Base-by-base conservation (phyloP, 2,888 invertebrate species). In the Allolobophora icterica region DNA sequence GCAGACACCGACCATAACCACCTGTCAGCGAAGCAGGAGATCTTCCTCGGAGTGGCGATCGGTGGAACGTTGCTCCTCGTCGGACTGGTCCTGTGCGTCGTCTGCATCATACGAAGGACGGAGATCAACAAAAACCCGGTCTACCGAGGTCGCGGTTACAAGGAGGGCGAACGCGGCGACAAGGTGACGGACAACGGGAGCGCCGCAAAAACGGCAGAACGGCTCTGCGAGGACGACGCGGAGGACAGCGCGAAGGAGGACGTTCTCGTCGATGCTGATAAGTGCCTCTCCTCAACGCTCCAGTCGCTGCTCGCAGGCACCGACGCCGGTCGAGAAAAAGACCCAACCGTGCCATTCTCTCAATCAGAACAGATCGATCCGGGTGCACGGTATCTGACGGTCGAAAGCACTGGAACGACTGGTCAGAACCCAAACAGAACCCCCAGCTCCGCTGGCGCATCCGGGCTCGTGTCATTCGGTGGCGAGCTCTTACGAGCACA, bases 131-230 rank as follows among this genome's bases (percentile, higher is more conserved):
- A 87, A 11, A 35, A 87, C 35, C 87, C 34, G 84, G 24, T 24
- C 35, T 34, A 30, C 30, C 34, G 35, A 24, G 87, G 34, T 38
- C 34, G 38, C 87, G 38, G 87, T 17, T 38, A n/a, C 34, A 34
- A 38, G 87, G 38, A 87, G 34, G 87, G 87, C 33, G 84, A 84
- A 52, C 52, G 52, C 52, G 52, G 52, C 71, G n/a, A 71, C 71
- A 71, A 71, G 71, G 71, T 11, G 30, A 71, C 71, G 71, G 71
- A 71, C 71, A 71, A 71, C 11, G 30, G 71, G 71, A 71, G n/a
- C n/a, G 71, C 71, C 71, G 30, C n/a, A 13, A 71, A 71, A n/a
- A 71, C 71, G 30, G 71, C 71, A 30, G 71, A 71, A n/a, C 71
- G 71, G n/a, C 71, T 71, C 71, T 71, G 71, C 71, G 71, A 71